Evolutionary conservation across 2,113 vertebrate species (phyloP), one percentile per base, ranked within the genome.

Genomic region (Acrocephalus kingi): DNA sequence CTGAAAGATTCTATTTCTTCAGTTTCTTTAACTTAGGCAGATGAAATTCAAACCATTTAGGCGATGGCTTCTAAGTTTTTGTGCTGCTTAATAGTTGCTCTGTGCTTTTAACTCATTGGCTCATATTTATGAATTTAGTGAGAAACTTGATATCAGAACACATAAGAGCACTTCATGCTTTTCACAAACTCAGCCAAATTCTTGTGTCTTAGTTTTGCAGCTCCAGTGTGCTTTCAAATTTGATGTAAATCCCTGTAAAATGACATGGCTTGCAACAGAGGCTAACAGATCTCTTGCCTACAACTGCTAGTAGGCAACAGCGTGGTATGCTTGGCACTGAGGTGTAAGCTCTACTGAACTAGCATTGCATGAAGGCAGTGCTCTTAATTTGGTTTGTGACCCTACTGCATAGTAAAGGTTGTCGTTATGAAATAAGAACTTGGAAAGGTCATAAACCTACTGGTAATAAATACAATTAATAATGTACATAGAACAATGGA

Each of bases 381-480:
- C 51, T 96, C 62, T 56, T 76, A 48, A 84, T 96, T 94, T 97
- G 83, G 46, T 94, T 51, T 94, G 81, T 95, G 95, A 91, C 88
- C 80, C 86, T 94, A 35, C 73, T 90, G 31, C 15, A 51, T 58
- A 84, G 96, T 20, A 56, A 89, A 81, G 69, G 87, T 96, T 97
- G 87, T 91, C 35, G n/a, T 96, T 96, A 92, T 84, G 74, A 95
- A 97, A 79, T 94, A 96, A 95, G 93, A 92, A 93, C 54, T 81
- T 94, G 69, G 82, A 95, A 97, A 95, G 97, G 87, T 96, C 62
- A 0, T 93, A 90, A 98, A 96, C 92, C 80, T 97, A 77, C 76
- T 91, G 87, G 82, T 93, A 97, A 96, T 98, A 98, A 98, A 98
- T 97, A 94, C 79, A 96, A 93, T 98, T 98, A 98, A 96, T 98